Conservation (phyloP, 2,113 vertebrate genomes). For the Bubo blakistoni region DNA sequence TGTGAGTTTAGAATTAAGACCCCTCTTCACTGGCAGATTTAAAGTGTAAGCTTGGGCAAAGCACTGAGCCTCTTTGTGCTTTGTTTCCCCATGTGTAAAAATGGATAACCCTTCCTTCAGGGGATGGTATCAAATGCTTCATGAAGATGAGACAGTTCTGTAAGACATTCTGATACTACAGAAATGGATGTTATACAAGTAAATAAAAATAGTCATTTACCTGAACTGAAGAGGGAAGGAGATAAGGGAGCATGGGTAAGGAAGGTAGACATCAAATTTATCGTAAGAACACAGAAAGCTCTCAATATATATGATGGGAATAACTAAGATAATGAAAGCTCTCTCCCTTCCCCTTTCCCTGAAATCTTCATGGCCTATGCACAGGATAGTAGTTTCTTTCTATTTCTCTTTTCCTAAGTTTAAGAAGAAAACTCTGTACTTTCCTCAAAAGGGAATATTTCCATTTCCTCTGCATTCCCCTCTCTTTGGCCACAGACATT, state of each 20-base stretch:
- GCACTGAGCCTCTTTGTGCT: neutral
- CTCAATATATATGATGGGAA: neutral
- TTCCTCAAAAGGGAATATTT: neutral
- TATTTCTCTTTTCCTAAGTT: neutral
- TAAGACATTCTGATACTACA: neutral
- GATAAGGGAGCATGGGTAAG: neutral
- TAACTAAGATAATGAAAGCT: neutral
- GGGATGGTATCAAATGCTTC: neutral
- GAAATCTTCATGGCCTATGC: neutral
- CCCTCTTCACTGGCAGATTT: neutral
- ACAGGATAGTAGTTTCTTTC: neutral
- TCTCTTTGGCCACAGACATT: neutral
- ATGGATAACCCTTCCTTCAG: neutral
- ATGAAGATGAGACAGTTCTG: neutral
- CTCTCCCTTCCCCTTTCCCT: neutral
- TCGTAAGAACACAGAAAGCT: neutral
- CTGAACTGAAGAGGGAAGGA: neutral
- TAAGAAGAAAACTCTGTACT: neutral
- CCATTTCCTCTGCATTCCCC: neutral
- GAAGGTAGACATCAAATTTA: neutral
- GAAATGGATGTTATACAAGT: neutral
- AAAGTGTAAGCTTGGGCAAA: neutral
- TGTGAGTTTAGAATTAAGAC: neutral
- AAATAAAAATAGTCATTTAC: neutral
- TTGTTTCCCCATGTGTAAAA: neutral